Evolutionary conservation across 2,888 invertebrate species (phyloP), one percentile per base, ranked within the genome.

Genomic region (Microctonus brassicae): DNA sequence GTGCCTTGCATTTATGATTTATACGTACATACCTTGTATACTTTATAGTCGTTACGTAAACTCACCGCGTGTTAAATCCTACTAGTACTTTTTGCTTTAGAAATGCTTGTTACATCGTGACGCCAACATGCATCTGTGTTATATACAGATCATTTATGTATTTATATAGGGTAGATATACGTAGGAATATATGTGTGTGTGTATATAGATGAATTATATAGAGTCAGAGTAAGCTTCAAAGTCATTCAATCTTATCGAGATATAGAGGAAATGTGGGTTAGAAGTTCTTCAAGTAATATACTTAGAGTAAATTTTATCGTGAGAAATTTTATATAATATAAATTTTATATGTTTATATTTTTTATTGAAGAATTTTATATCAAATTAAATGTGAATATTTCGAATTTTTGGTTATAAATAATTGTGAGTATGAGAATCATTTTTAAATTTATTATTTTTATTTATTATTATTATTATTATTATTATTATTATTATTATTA

Each of bases 1-100:
- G 76, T 77, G 77, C 73, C 69, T 75, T 73, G 68, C 73, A 72
- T 75, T 75, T 73, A 71, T 73, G 75, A 76, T 75, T 71, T 73
- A 47, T 20, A 69, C 69, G 71, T 71, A 73, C 65, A 72, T 73
- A 72, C 69, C 70, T 69, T 70, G 70, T 64, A 65, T 65, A 62
- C 71, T 74, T 72, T 61, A 72, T 34, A 74, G 70, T 76, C 68
- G 57, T 69, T 75, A 69, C 61, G 20, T 55, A 57, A 66, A 42
- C 39, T 26, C 42, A 36, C 17, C 26, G 17, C 26, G 36, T 66
- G 17, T 57, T n/a, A 66, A 24, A 7, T n/a, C 9, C 5, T 24
- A 22, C 22, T 47, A n/a, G 47, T 20, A 47, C 17, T n/a, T n/a
- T 24, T 22, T 34, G 22, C 22, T 42, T 34, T 34, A 33, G 34